phyloP scores from a whole-genome alignment of 2,888 invertebrate species.

The Orthosia gothica region DNA sequence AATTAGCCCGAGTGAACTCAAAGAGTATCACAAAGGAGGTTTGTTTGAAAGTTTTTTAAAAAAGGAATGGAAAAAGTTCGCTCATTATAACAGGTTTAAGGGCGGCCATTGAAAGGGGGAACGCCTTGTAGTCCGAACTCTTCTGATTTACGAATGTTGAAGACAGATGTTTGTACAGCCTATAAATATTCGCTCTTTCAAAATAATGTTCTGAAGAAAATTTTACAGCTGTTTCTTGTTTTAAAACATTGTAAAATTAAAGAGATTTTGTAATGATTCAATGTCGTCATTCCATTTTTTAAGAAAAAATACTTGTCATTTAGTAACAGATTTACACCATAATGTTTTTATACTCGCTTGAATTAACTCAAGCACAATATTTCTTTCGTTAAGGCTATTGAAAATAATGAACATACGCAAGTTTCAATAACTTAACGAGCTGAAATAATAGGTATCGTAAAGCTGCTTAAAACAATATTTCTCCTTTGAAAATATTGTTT shows the following conservation, averaged over 20 bases:
- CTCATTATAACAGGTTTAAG: conserved; percentile 88
- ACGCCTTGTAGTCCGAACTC: conserved; percentile 61
- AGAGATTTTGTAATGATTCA: conserved; percentile 3
- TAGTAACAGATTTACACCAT: not conserved
- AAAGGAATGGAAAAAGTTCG: conserved; percentile 87
- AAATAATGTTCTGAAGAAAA: conserved; percentile 31
- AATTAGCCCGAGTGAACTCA: conserved; percentile 76
- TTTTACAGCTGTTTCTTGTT: conserved; percentile 11
- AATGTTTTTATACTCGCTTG: not conserved
- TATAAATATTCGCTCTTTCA: conserved; percentile 57
- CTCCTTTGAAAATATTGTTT: not conserved
- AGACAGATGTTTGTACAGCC: conserved; percentile 66
- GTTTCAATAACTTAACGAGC: conserved; percentile 1
- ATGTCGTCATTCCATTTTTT: not conserved
- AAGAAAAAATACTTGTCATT: not conserved
- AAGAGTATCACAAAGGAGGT: conserved; percentile 77
- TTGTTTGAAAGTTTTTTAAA: conserved; percentile 70
- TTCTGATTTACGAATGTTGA: conserved; percentile 64
- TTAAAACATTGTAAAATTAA: not conserved
- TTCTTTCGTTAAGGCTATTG: not conserved
- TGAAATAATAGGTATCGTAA: conserved; percentile 7
- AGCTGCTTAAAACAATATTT: not conserved
- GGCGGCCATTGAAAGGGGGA: conserved; percentile 67
- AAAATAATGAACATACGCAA: conserved; percentile 12
- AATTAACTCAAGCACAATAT: not conserved